Evolutionary conservation across 1,140 invertebrate species (phyloP).

Genomic region (Tachypleus tridentatus): DNA sequence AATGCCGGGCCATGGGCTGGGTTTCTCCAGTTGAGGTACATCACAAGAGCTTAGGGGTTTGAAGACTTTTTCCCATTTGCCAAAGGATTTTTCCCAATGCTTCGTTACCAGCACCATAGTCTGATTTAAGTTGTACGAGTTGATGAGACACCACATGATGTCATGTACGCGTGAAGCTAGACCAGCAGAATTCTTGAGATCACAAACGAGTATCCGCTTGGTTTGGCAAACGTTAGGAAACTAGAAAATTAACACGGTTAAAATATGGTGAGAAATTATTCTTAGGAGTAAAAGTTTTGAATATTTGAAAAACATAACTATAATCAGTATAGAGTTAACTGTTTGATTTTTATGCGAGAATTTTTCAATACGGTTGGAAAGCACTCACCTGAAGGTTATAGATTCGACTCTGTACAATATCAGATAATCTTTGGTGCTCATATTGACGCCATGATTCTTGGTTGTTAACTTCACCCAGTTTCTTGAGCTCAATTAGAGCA

Average conservation of each 20-base stretch:
- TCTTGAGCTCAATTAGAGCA: too few relatives aligned
- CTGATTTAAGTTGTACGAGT: conserved; percentile 11
- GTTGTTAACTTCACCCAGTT: too few relatives aligned
- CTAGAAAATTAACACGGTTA: neutral
- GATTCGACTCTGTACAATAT: too few relatives aligned
- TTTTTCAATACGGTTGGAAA: too few relatives aligned
- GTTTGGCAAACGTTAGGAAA: conserved; percentile 13
- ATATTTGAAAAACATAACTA: too few relatives aligned
- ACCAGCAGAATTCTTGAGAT: conserved; percentile 15
- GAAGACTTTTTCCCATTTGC: conserved; percentile 15
- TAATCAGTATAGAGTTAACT: too few relatives aligned
- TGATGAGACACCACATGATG: conserved; percentile 20
- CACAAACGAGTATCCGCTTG: conserved; percentile 9
- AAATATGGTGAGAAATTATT: too few relatives aligned
- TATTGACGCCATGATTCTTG: too few relatives aligned
- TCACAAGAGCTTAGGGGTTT: conserved; percentile 8
- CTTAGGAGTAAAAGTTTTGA: too few relatives aligned
- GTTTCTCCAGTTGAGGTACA: neutral
- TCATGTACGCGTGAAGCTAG: conserved; percentile 20
- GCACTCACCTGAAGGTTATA: too few relatives aligned
- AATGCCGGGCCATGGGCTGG: conserved; percentile 12
- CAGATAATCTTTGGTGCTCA: too few relatives aligned
- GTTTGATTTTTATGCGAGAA: too few relatives aligned
- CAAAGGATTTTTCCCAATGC: conserved; percentile 13
- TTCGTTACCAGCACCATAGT: conserved; percentile 9